Base-by-base conservation (phyloP, 2,888 invertebrate species). In the Oxyscelio sp. region DNA sequence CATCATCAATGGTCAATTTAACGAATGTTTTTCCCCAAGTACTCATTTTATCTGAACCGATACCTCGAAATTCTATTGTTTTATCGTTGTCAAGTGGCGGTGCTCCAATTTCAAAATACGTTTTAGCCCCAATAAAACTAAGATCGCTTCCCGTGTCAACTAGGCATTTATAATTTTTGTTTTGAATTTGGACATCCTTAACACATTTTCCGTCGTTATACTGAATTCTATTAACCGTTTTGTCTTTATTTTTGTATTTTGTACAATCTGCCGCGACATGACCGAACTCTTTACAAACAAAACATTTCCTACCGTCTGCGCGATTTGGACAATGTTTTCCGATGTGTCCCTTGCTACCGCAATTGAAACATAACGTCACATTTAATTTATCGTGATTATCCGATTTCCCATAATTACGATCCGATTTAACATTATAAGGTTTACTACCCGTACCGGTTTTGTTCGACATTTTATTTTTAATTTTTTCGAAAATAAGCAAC, bases 61-160 rank as follows among this genome's bases (percentile, higher is more conserved):
- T 21, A 5, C 86, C 85, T 15, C 52, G 78, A 58, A 88, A 89
- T 6, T 50, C 38, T 24, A 19, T 63, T 4, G 52, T 9, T 19
- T 50, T 40, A 50, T 15, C 52, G 13, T 24, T 40, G 4, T 63
- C 19, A 22, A 56, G n/a, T 8, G 4, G 13, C 3, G 78, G 66
- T 11, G 82, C 52, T 13, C 85, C 83, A 6, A 85, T 63, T 50
- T 74, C 61, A 13, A 65, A 15, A 22, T 70, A 79, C 9, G 24
- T 48, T 0, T 83, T 63, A 0, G 43, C 63, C 2, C 75, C 43
- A 27, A 87, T 50, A 13, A 85, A 22, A 56, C 71, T 78, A 11
- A 85, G 21, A 43, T 87, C 82, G n/a, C 87, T 87, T 0, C 77
- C 79, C 2, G 82, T 79, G 15, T 82, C 87, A 87, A 24, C n/a